A percentile compares a stretch with the other conserved stretches of the same genome.
phyloP scores from a whole-genome alignment of 2,113 vertebrate genomes.

The Echinops telfairi region DNA sequence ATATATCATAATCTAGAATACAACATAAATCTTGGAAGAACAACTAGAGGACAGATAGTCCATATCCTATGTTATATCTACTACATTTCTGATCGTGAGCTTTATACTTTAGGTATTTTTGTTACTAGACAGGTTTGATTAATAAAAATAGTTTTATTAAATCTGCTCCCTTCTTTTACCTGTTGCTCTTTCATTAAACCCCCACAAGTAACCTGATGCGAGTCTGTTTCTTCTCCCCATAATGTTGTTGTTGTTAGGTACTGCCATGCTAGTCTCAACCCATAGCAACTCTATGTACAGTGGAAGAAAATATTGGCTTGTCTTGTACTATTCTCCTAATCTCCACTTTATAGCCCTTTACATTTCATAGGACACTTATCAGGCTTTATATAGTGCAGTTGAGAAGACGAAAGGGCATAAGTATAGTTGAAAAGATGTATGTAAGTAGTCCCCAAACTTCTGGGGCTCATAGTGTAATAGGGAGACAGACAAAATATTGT shows the following conservation, averaged over 20 bases:
- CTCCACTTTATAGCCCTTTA: neutral
- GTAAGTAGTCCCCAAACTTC: neutral
- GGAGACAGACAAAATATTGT: neutral
- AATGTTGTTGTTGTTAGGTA: neutral
- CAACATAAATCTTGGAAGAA: constrained; percentile 9
- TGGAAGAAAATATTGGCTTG: too few relatives aligned
- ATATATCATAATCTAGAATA: constrained; percentile 12
- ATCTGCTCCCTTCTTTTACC: neutral
- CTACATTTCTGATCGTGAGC: neutral
- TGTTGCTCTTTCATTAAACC: constrained; percentile 9
- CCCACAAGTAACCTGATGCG: neutral
- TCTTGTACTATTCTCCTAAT: too few relatives aligned
- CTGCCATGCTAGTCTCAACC: too few relatives aligned
- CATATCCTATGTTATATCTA: neutral
- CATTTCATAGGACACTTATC: neutral
- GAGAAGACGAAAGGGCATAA: neutral
- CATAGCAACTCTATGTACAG: too few relatives aligned
- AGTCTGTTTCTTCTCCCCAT: constrained; percentile 19
- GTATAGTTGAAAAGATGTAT: neutral
- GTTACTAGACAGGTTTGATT: neutral
- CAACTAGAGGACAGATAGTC: neutral
- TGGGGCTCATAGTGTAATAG: neutral
- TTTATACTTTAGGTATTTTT: neutral
- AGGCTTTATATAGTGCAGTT: neutral
- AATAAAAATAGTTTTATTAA: constrained; percentile 15